Evolutionary conservation across 1,140 invertebrate genomes (phyloP).

Genomic region (Pseudomyrmex flavicornis): DNA sequence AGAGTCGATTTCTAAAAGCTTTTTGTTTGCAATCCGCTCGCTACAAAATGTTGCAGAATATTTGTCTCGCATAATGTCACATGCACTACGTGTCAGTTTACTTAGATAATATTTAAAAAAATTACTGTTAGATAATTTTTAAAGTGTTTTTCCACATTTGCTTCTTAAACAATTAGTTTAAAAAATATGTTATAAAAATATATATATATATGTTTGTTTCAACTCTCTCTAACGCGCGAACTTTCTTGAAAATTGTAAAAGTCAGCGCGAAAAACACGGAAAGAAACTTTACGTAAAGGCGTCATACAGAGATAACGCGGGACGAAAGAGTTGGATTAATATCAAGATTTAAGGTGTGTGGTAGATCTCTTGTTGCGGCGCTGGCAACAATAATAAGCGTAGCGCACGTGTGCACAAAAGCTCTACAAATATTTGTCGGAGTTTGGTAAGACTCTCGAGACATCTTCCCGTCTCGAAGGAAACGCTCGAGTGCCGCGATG

Average conservation of each 20-base stretch:
- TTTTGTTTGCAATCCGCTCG: no score
- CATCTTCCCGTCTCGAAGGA: constrained; percentile 63
- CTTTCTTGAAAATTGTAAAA: constrained; percentile 11
- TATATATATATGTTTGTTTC: not conserved
- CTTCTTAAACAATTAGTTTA: no score
- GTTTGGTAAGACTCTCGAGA: constrained; percentile 61
- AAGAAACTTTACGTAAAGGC: constrained; percentile 2
- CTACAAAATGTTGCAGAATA: no score
- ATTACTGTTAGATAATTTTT: no score
- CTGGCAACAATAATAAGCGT: constrained; percentile 59
- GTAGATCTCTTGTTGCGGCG: constrained; percentile 40
- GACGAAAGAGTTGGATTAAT: constrained; percentile 53
- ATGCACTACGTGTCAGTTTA: no score
- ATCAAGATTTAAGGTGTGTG: constrained; percentile 54
- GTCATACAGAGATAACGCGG: constrained; percentile 29
- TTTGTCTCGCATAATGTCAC: no score
- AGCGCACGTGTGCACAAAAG: constrained; percentile 61
- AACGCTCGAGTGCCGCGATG: constrained; percentile 49
- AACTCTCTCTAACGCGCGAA: not conserved
- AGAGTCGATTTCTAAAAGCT: no score
- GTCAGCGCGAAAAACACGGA: not conserved
- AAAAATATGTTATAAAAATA: no score
- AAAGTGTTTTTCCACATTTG: no score
- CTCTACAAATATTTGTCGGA: constrained; percentile 63
- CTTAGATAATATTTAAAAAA: no score